Evolutionary conservation across 2,888 invertebrate species (phyloP).

Genomic region (Acleris cristana): DNA sequence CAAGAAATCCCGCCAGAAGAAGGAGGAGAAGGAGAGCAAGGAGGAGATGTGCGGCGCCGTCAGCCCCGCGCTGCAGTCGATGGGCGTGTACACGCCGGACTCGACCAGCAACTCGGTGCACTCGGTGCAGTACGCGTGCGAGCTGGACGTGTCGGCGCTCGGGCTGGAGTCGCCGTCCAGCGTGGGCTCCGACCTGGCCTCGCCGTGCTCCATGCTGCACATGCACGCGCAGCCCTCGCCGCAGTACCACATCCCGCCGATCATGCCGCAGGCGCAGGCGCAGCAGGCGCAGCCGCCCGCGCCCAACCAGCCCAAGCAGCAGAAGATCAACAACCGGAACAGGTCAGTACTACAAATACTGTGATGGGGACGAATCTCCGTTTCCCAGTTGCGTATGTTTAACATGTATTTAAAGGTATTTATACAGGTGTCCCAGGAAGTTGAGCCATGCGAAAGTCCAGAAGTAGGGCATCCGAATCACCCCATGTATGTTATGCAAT

Average conservation of each 20-base stretch:
- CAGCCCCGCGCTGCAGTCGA: slow-evolving; percentile 87
- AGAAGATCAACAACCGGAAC: slow-evolving; percentile 77
- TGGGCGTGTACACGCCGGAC: slow-evolving; percentile 94
- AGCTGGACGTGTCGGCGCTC: slow-evolving; percentile 92
- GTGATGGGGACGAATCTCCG: too few species aligned
- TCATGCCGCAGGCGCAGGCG: slow-evolving; percentile 55
- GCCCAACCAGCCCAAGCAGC: slow-evolving; percentile 61
- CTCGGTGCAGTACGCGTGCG: slow-evolving; percentile 91
- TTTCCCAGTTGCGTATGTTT: too few species aligned
- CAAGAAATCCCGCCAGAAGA: slow-evolving; percentile 75
- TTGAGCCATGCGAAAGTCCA: too few species aligned
- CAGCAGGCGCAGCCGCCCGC: slow-evolving; percentile 52
- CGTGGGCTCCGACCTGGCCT: slow-evolving; percentile 93
- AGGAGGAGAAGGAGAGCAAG: slow-evolving; percentile 75
- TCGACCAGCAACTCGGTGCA: slow-evolving; percentile 93
- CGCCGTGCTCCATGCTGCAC: slow-evolving; percentile 89
- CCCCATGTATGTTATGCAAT: too few species aligned
- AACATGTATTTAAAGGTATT: too few species aligned
- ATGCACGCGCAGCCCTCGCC: slow-evolving; percentile 80
- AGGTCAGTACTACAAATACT: slow-evolving; percentile 54
- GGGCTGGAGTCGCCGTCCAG: slow-evolving; percentile 95
- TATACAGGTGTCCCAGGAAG: too few species aligned
- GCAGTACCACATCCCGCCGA: slow-evolving; percentile 84
- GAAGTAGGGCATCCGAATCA: too few species aligned
- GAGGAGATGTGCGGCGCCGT: slow-evolving; percentile 77